A percentile compares a stretch with the other conserved stretches of the same genome.
Evolutionary conservation across 2,797 vertebrate genomes (phyloP).

Genomic region (Smutsia gigantea): DNA sequence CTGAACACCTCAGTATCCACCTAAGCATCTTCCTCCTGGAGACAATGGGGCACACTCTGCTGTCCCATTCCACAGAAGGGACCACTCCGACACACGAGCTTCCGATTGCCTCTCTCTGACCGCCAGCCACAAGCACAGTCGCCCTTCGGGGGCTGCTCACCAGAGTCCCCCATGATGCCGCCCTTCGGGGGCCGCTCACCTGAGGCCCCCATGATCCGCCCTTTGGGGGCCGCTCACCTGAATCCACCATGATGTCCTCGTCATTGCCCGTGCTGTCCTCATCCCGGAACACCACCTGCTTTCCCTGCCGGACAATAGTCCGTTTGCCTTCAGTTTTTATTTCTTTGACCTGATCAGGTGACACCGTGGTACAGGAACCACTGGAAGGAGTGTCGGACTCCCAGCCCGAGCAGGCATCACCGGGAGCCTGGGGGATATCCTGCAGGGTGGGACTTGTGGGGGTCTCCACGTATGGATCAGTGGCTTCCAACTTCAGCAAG

Average conservation of each 20-base stretch:
- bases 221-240: slow-evolving; percentile 87
- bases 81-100: fast-evolving
- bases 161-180: slow-evolving; percentile 99
- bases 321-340: slow-evolving; percentile 90
- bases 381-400: slow-evolving; percentile 87
- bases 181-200: slow-evolving; percentile 85
- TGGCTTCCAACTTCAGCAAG: slow-evolving; percentile 91
- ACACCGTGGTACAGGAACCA: slow-evolving; percentile 81
- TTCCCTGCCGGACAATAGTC: slow-evolving; percentile 96
- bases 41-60: no score
- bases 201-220: slow-evolving; percentile 78
- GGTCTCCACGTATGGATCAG: slow-evolving; percentile 85
- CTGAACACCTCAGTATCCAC: fast-evolving
- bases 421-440: slow-evolving; percentile 80
- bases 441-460: slow-evolving; percentile 81
- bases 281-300: slow-evolving; percentile 98
- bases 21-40: neutral
- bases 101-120: fast-evolving
- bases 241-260: slow-evolving; percentile 99
- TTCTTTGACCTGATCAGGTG: slow-evolving; percentile 79
- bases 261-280: slow-evolving; percentile 96
- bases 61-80: neutral
- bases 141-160: slow-evolving; percentile 81
- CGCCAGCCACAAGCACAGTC: fast-evolving
- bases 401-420: slow-evolving; percentile 82